phyloP scores from a whole-genome alignment of 2,888 invertebrate genomes.

The Sminthurinus aureus region DNA sequence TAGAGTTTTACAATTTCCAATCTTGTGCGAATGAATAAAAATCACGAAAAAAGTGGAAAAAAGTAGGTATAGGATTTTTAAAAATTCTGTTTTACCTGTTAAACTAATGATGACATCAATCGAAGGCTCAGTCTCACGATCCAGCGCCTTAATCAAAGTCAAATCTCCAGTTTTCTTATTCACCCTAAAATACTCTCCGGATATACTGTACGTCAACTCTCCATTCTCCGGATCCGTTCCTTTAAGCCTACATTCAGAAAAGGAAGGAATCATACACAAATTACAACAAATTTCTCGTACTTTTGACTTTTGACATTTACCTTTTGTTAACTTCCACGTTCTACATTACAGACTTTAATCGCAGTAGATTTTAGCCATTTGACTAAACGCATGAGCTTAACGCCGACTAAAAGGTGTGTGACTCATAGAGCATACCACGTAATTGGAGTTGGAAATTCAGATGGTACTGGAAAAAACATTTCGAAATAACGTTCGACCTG shows the following conservation, averaged over 20 bases:
- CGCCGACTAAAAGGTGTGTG: no score
- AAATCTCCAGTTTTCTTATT: slow-evolving; percentile 78
- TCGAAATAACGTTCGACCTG: no score
- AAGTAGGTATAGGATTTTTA: slow-evolving; percentile 23
- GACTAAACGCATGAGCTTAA: no score
- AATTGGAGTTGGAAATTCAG: not conserved
- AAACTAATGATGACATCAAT: slow-evolving; percentile 83
- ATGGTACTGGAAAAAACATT: no score
- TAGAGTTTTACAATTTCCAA: not conserved
- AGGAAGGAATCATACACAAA: no score
- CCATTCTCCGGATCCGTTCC: slow-evolving; percentile 79
- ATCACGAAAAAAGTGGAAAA: not conserved
- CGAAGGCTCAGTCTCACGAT: slow-evolving; percentile 74
- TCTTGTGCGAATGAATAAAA: not conserved
- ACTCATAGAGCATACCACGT: no score
- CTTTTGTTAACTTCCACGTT: no score
- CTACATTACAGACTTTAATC: no score
- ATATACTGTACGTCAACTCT: slow-evolving; percentile 77
- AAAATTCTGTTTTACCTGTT: slow-evolving; percentile 76
- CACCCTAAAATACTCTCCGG: slow-evolving; percentile 82
- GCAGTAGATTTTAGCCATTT: no score
- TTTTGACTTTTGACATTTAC: no score
- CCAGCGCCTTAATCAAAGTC: slow-evolving; percentile 73
- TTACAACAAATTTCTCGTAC: no score
- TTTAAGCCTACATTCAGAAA: slow-evolving; percentile 61